A percentile compares a stretch with the other conserved stretches of the same genome.
These are phyloP conservation scores for Montipora cactus DNA, from an alignment of 64 coral and sea anemone genomes.

Conservation along the genomic window DNA sequence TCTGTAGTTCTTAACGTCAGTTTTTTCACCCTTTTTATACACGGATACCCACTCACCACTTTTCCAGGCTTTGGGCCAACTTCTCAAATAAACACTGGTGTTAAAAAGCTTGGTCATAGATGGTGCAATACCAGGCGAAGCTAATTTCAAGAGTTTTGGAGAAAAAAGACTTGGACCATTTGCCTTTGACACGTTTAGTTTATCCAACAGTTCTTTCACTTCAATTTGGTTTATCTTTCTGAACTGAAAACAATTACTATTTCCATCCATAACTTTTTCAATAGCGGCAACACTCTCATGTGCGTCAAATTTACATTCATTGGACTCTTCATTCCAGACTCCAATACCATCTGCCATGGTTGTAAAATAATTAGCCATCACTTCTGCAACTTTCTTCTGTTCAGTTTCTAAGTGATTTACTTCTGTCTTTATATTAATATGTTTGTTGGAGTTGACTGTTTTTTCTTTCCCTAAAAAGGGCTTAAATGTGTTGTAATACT, in stretches of 20 bases:
- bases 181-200: slow-evolving; percentile 24
- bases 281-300: slow-evolving; percentile 12
- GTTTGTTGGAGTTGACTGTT: not conserved
- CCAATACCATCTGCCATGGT: slow-evolving; percentile 11
- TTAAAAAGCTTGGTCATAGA: slow-evolving; percentile 21
- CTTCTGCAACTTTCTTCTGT: not conserved
- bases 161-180: slow-evolving; percentile 7
- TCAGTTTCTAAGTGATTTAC: not conserved
- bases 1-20: no score
- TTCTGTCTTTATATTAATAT: not conserved
- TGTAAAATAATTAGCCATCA: not conserved
- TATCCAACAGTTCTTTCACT: slow-evolving; percentile 21
- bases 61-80: slow-evolving; percentile 28
- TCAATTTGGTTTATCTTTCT: not conserved
- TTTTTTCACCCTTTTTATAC: no score
- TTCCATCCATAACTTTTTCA: not conserved
- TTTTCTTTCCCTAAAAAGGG: no score
- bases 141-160: slow-evolving; percentile 29
- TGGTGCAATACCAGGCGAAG: slow-evolving; percentile 11
- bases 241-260: not conserved
- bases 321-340: not conserved
- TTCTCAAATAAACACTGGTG: not conserved
- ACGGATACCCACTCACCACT: slow-evolving; percentile 1
- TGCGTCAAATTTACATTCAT: slow-evolving; percentile 22
- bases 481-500: no score